These are phyloP conservation scores for Actinia tenebrosa DNA, from an alignment of 64 coral and sea anemone genomes.

Conservation along the genomic window DNA sequence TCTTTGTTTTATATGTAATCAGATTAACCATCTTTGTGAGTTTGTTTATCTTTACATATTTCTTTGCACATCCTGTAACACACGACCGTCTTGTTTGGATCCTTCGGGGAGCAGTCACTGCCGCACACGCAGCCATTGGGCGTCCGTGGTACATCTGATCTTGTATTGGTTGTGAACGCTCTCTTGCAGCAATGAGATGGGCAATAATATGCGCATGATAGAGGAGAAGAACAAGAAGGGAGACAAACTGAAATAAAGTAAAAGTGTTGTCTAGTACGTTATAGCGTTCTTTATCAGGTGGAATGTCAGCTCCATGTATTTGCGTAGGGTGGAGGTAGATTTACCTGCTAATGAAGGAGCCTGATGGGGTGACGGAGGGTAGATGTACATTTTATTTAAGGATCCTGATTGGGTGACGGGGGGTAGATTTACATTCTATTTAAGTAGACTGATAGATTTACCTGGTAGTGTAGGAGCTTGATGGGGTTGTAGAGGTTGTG, in stretches of 20 bases:
- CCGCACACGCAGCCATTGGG: neutral
- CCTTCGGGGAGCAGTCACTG: neutral
- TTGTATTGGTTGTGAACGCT: neutral
- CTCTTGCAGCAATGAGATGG: neutral
- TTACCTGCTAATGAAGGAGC: neutral
- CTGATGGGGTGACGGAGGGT: neutral
- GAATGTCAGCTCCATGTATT: too few species aligned
- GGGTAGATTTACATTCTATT: too few species aligned
- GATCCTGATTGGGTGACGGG: neutral
- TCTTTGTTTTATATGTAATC: too few species aligned
- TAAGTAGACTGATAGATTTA: neutral
- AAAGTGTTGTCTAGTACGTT: neutral
- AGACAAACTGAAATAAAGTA: neutral
- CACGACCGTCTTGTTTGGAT: neutral
- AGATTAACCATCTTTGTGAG: too few species aligned
- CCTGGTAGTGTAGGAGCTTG: too few species aligned
- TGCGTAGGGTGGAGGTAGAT: neutral
- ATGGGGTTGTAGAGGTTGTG: neutral
- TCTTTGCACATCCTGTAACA: neutral
- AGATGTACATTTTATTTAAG: too few species aligned
- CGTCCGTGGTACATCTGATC: neutral
- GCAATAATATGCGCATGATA: neutral
- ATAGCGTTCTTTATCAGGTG: too few species aligned
- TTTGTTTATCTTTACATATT: neutral
- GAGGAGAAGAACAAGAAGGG: neutral